A percentile compares a stretch with the other conserved stretches of the same genome.
These are phyloP conservation scores for Anoplolepis gracilipes DNA, from an alignment of 1,140 invertebrate species.

Conservation along the genomic window DNA sequence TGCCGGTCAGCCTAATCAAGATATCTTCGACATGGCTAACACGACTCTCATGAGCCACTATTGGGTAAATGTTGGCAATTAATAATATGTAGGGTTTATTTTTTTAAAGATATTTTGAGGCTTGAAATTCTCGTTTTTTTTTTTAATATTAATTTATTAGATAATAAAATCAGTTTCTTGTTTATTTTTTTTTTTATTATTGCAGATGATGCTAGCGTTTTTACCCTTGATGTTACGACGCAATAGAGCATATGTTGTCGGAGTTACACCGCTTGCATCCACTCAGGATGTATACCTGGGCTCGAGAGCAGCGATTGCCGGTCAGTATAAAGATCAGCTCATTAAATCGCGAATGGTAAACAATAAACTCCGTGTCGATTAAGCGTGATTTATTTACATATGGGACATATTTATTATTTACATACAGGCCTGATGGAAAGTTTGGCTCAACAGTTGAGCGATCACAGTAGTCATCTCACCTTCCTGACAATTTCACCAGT, in stretches of 20 bases:
- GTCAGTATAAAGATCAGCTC: conserved; percentile 67
- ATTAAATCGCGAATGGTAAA: conserved; percentile 11
- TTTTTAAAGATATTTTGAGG: background rate
- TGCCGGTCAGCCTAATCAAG: conserved; percentile 67
- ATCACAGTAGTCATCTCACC: conserved; percentile 72
- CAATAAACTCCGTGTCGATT: background rate
- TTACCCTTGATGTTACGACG: conserved; percentile 79
- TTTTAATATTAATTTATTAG: no score
- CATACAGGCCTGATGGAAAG: conserved; percentile 81
- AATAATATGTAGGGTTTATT: background rate
- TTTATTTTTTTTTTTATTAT: conserved; percentile 52
- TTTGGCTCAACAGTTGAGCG: conserved; percentile 76
- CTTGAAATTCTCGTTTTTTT: background rate
- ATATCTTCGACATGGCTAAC: conserved; percentile 78
- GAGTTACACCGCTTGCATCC: conserved; percentile 79
- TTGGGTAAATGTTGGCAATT: conserved; percentile 76
- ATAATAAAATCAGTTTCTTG: background rate
- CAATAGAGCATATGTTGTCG: conserved; percentile 78
- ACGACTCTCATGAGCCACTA: conserved; percentile 83
- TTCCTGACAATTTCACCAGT: conserved; percentile 81
- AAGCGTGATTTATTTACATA: conserved; percentile 4
- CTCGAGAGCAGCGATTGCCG: conserved; percentile 79
- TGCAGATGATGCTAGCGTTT: conserved; percentile 82
- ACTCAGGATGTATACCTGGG: conserved; percentile 78
- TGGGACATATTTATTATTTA: conserved; percentile 66